Conservation (phyloP, 2,888 invertebrate genomes). For the Amphiduros pacificus region DNA sequence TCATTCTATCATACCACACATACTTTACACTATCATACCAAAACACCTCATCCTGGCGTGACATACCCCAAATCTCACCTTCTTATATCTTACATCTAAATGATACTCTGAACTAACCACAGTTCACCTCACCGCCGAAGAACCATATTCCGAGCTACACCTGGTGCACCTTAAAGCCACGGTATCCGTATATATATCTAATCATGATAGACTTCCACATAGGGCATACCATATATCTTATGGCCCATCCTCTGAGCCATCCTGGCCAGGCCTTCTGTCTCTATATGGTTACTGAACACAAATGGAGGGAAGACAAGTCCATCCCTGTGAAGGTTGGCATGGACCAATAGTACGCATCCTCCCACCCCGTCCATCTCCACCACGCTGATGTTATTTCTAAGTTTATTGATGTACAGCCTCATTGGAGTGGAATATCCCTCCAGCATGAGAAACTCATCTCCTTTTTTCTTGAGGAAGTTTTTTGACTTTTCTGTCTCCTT, state of each 20-base stretch:
- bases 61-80: too few species aligned
- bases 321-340: slow-evolving; percentile 40
- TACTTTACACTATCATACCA: too few species aligned
- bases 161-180: too few species aligned
- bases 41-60: too few species aligned
- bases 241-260: slow-evolving; percentile 46
- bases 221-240: slow-evolving; percentile 45
- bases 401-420: slow-evolving; percentile 42
- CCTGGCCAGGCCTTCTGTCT: slow-evolving; percentile 53
- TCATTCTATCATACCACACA: too few species aligned
- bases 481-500: slow-evolving; percentile 44
- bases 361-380: slow-evolving; percentile 54
- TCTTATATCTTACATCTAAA: too few species aligned
- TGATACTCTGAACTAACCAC: too few species aligned
- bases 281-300: slow-evolving; percentile 45
- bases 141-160: too few species aligned
- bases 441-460: slow-evolving; percentile 39
- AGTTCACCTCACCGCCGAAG: too few species aligned
- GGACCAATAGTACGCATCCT: slow-evolving; percentile 46
- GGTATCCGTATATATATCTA: too few species aligned
- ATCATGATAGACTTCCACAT: slow-evolving; percentile 38
- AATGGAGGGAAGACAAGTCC: slow-evolving; percentile 49
- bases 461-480: slow-evolving; percentile 26
- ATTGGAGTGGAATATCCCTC: slow-evolving; percentile 45
- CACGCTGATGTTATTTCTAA: slow-evolving; percentile 41